Percentiles rank a stretch among this genome's conserved stretches.
Evolutionary conservation across 1,140 invertebrate species (phyloP).

Genomic region (Anastrepha ludens): DNA sequence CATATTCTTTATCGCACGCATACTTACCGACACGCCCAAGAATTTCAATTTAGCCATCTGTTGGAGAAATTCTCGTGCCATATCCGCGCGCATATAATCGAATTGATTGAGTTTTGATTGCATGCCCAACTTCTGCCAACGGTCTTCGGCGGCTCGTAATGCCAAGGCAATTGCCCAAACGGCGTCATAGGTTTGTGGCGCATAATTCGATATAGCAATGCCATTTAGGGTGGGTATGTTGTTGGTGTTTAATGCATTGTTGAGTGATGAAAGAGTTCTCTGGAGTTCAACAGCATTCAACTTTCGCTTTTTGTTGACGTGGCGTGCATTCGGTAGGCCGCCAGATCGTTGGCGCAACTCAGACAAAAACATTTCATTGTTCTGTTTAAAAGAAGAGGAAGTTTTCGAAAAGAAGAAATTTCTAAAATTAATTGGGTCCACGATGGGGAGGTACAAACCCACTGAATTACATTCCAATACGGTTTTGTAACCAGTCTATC

Average conservation of each 20-base stretch:
- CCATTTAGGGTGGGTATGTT: slow-evolving; percentile 59
- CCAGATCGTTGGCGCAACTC: slow-evolving; percentile 69
- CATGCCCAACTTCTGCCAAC: slow-evolving; percentile 66
- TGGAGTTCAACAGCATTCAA: background rate
- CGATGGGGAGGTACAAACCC: no score
- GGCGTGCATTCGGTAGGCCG: slow-evolving; percentile 60
- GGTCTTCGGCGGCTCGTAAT: slow-evolving; percentile 69
- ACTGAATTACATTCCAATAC: no score
- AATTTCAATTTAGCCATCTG: slow-evolving; percentile 85
- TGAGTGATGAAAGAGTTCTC: background rate
- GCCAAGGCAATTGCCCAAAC: slow-evolving; percentile 90
- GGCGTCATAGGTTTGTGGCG: slow-evolving; percentile 89
- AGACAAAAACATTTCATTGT: slow-evolving; percentile 80
- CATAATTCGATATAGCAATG: slow-evolving; percentile 78
- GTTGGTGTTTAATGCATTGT: slow-evolving; percentile 10
- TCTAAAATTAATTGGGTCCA: no score
- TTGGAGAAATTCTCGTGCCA: slow-evolving; percentile 81
- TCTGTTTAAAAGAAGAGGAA: slow-evolving; percentile 75
- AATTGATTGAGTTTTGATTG: slow-evolving; percentile 79
- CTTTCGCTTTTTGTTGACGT: slow-evolving; percentile 47
- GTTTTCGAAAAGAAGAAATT: background rate
- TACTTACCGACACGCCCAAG: slow-evolving; percentile 87
- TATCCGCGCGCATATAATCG: slow-evolving; percentile 81
- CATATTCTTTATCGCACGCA: background rate
- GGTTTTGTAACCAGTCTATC: no score